phyloP scores from a whole-genome alignment of 2,797 vertebrate species.

The Poliocrania exsul region DNA sequence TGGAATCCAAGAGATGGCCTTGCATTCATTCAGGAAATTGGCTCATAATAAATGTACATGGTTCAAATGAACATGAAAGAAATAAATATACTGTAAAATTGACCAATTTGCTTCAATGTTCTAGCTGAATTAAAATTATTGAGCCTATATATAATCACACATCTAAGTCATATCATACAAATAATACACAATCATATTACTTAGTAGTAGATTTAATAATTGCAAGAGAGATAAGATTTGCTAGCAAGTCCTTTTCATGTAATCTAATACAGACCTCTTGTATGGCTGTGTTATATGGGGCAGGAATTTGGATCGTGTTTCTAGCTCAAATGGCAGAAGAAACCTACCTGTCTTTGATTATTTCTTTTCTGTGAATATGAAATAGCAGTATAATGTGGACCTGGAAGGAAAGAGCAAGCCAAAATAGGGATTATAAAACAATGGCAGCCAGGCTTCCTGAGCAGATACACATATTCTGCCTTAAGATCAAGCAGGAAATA shows the following conservation, averaged over 20 bases:
- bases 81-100: not conserved
- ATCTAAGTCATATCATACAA: not conserved
- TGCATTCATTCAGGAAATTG: not conserved
- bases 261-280: not conserved
- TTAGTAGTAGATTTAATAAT: conserved; percentile 9
- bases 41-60: not conserved
- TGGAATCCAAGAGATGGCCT: not conserved
- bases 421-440: not conserved
- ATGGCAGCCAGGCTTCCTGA: not conserved
- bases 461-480: rapidly evolving
- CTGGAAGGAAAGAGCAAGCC: not conserved
- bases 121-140: not conserved
- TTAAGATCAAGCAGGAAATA: not conserved
- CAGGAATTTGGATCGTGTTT: not conserved
- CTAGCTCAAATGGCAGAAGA: not conserved
- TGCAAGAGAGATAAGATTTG: not conserved
- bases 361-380: not conserved
- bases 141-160: not conserved
- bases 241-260: not conserved
- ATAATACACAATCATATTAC: not conserved
- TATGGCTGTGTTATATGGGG: not conserved
- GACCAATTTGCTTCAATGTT: not conserved
- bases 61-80: not conserved
- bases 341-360: not conserved
- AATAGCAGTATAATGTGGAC: not conserved